A percentile compares a stretch with the other conserved stretches of the same genome.
Conservation (phyloP, 2,797 vertebrate species). For the Clamator glandarius region DNA sequence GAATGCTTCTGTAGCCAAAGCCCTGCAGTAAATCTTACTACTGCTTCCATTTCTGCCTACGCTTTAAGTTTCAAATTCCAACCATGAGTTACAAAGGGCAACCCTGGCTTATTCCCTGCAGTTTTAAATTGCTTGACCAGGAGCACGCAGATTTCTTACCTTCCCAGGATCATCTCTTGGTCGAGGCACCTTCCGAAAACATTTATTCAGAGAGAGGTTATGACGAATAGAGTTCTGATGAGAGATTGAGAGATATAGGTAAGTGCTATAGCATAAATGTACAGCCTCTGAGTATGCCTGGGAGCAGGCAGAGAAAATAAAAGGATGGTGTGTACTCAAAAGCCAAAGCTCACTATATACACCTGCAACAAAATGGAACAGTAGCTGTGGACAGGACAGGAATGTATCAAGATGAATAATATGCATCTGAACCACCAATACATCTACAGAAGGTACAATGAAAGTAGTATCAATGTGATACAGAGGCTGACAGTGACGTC, state of each 20-base stretch:
- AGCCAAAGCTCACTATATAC: neutral
- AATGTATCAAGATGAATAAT: neutral
- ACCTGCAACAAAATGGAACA: neutral
- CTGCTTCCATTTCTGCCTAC: constrained; percentile 63
- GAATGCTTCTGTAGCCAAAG: constrained; percentile 13
- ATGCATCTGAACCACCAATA: neutral
- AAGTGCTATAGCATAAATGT: neutral
- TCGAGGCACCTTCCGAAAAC: constrained; percentile 96
- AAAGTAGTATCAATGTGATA: neutral
- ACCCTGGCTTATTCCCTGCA: constrained; percentile 17
- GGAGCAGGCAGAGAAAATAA: neutral
- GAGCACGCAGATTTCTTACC: constrained; percentile 77
- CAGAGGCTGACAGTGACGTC: neutral
- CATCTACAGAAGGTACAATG: neutral
- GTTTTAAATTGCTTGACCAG: constrained; percentile 27
- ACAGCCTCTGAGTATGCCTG: neutral
- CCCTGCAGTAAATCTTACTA: constrained; percentile 59
- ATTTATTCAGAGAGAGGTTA: constrained; percentile 97
- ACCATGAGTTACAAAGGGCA: constrained; percentile 46
- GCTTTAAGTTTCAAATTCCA: constrained; percentile 66
- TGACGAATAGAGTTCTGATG: constrained; percentile 97
- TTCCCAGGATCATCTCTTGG: constrained; percentile 96
- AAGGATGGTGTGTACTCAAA: neutral
- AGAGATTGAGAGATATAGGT: constrained; percentile 31
- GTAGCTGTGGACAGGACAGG: neutral